Base-by-base conservation (phyloP, 2,113 vertebrate species). In the Otis tarda region DNA sequence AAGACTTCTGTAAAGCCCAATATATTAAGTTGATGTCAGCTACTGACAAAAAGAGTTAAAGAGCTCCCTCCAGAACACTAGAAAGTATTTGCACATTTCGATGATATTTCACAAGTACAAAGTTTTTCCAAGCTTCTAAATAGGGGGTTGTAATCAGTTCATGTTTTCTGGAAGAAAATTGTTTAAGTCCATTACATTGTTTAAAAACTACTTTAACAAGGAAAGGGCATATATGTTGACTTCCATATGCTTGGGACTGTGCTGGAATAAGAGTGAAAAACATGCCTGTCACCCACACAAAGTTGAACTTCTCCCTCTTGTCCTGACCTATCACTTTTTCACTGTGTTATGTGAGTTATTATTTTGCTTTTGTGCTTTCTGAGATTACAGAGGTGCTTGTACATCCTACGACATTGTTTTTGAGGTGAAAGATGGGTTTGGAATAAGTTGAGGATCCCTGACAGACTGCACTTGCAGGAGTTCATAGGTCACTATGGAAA, bases 281-380 rank as follows among this genome's bases (percentile, higher is more conserved):
- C 11, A 24, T 0, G 7, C 3, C 17, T 18, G 6, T 35, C 16
- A 78, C 28, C 10, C 7, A 63, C 8, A 35, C 3, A 4, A 52
- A 35, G 20, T 0, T 55, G 14, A 57, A n/a, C 20, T 50, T 24
- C 33, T 56, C 10, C 12, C 9, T 4, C 24, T 80, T 4, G 0
- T 59, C n/a, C 24, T 37, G 18, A 33, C 21, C 9, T 33, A 20
- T 9, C 17, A 17, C 7, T 45, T 83, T 73, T 28, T 17, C 27
- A 53, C 15, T 30, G 5, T 6, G 8, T 1, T 31, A 37, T 1
- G 1, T 2, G 5, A 4, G 4, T 60, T 74, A 31, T 9, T 71
- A 17, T 57, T 80, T 45, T 31, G n/a, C 24, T 55, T 50, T 74
- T 70, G 16, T 30, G 21, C 22, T 52, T 59, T 69, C 15, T 27